Conservation (phyloP, 2,113 vertebrate species). For the Penelope pileata region DNA sequence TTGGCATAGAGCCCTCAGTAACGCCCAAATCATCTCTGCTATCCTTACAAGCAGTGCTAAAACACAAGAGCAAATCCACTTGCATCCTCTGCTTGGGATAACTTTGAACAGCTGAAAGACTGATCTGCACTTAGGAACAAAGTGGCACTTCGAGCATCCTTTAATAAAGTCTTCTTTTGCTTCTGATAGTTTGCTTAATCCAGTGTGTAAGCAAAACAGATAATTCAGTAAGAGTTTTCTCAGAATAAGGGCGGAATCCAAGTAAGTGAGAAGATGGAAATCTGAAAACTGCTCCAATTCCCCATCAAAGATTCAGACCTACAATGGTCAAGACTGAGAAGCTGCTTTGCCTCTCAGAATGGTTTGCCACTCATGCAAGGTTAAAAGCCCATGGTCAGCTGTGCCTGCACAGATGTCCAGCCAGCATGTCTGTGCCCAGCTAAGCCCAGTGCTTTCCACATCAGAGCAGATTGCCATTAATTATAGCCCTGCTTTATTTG, state of each 20-base stretch:
- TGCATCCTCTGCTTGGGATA: neutral
- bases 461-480: neutral
- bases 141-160: neutral
- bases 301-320: neutral
- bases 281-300: neutral
- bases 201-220: neutral
- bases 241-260: neutral
- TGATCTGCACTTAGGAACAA: neutral
- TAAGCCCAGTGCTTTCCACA: neutral
- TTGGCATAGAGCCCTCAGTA: neutral
- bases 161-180: neutral
- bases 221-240: neutral
- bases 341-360: neutral
- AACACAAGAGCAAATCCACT: neutral
- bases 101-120: neutral
- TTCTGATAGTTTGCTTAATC: neutral
- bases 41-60: neutral
- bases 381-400: neutral
- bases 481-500: neutral
- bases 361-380: neutral
- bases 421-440: neutral
- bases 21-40: neutral
- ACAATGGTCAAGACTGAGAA: neutral
- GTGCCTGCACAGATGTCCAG: slow-evolving; percentile 33
- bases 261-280: neutral